Percentiles rank a stretch among this genome's conserved stretches.
phyloP scores from a whole-genome alignment of 2,113 vertebrate species.

The Upupa epops region DNA sequence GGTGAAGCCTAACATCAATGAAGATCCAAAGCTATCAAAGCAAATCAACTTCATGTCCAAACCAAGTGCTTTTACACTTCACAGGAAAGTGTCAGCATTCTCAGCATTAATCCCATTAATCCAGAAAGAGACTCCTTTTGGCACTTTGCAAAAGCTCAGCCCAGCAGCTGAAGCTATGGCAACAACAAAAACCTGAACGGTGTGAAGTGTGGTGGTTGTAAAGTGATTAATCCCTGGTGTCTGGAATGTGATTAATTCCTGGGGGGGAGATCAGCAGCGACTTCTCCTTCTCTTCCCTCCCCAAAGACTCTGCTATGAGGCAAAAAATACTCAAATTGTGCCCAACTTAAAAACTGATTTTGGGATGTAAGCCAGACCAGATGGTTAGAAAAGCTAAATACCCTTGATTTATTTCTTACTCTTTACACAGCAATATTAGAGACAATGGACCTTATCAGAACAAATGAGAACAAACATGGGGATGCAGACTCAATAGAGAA shows the following conservation, averaged over 20 bases:
- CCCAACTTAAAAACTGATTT: slow-evolving; percentile 77
- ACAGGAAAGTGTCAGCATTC: background rate
- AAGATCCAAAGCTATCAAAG: background rate
- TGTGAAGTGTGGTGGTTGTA: background rate
- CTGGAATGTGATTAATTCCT: slow-evolving; percentile 1
- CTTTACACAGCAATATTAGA: slow-evolving; percentile 78
- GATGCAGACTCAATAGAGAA: slow-evolving; percentile 73
- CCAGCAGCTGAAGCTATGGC: background rate
- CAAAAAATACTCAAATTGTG: slow-evolving; percentile 70
- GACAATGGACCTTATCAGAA: slow-evolving; percentile 81
- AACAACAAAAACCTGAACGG: background rate
- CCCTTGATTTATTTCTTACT: slow-evolving; percentile 82
- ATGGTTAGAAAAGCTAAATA: slow-evolving; percentile 82
- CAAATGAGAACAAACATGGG: slow-evolving; percentile 79
- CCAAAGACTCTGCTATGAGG: slow-evolving; percentile 58
- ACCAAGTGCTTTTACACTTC: background rate
- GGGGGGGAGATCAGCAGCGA: background rate
- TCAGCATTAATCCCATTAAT: background rate
- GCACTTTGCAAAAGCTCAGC: background rate
- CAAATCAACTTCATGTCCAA: background rate
- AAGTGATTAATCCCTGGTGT: slow-evolving; percentile 8
- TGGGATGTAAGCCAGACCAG: slow-evolving; percentile 78
- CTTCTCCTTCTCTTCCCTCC: slow-evolving; percentile 17
- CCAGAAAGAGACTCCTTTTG: background rate
- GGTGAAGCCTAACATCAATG: background rate